Conservation (phyloP, 2,113 vertebrate genomes). For the Nothocercus nigrocapillus region DNA sequence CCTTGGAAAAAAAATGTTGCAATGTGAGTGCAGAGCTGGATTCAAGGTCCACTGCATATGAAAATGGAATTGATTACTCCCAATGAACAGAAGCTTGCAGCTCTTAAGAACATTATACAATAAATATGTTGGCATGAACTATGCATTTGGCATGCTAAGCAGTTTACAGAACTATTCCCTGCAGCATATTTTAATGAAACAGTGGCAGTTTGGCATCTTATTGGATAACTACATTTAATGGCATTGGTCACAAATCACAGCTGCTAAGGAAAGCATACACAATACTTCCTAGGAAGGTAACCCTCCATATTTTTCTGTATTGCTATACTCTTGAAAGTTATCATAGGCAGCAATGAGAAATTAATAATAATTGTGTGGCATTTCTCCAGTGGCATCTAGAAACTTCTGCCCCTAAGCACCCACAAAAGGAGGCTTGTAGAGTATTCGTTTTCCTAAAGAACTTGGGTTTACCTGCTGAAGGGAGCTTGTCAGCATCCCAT, state of each 20-base stretch:
- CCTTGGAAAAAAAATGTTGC: conserved; percentile 34
- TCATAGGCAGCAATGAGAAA: conserved; percentile 44
- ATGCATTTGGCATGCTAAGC: conserved; percentile 53
- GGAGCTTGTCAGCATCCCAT: background rate
- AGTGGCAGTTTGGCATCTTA: conserved; percentile 59
- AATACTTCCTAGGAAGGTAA: background rate
- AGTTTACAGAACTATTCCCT: conserved; percentile 51
- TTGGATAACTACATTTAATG: conserved; percentile 49
- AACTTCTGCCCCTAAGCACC: conserved; percentile 7
- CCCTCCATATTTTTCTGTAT: background rate
- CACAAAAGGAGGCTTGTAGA: background rate
- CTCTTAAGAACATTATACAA: conserved; percentile 51
- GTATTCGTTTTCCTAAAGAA: background rate
- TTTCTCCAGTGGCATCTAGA: background rate
- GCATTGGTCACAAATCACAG: conserved; percentile 55
- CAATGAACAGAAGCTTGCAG: conserved; percentile 44
- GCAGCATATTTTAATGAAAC: conserved; percentile 67
- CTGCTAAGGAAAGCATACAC: conserved; percentile 38
- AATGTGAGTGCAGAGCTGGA: conserved; percentile 2
- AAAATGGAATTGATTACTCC: conserved; percentile 62
- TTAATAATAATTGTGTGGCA: background rate
- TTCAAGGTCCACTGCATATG: conserved; percentile 60
- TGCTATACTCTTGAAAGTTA: conserved; percentile 35
- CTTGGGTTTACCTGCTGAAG: background rate
- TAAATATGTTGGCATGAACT: conserved; percentile 50